Evolutionary conservation across 2,113 vertebrate genomes (phyloP), one percentile per base, ranked within the genome.

Genomic region (Phocoena sinus): DNA sequence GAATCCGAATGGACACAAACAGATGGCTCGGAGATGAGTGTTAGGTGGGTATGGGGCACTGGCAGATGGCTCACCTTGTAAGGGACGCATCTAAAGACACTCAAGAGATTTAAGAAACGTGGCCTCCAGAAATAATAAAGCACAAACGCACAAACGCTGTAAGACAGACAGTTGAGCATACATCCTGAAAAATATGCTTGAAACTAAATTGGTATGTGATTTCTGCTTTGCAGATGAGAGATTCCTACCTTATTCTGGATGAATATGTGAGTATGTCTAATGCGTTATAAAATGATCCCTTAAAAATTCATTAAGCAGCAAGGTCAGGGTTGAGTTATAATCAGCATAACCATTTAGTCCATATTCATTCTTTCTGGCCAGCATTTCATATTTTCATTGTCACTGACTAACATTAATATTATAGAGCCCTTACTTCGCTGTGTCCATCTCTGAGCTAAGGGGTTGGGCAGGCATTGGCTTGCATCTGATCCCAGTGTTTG

Each of bases 161-260:
- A 7, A 21, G 31, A 9, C 6, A 6, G 11, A 21, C 17, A 5
- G 23, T 5, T 4, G 68, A 28, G 13, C 5, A 4, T 4, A 3
- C 5, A 1, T 33, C 7, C 17, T 4, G 18, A 33, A 56, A 79
- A 56, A 5, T 14, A n/a, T 1, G 2, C 38, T 26, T 63, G 18
- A 65, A 47, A 62, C 85, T 96, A 31, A 97, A 91, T 67, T 83
- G 56, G 20, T 0, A 0, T 77, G 38, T 53, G 38, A 97, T 91
- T 56, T 89, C 97, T 97, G 50, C 83, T 93, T 98, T 98, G 90
- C 98, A 99, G 99, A 99, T 99, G 99, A 99, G 99, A 97, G 99
- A 99, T 97, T 99, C 99, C 38, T 99, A 99, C 95, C 98, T 99
- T 83, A 99, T 99, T 98, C 98, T 99, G 98, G 99, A 99, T 98